phyloP scores from a whole-genome alignment of 2,113 vertebrate genomes.

The Anhinga anhinga region DNA sequence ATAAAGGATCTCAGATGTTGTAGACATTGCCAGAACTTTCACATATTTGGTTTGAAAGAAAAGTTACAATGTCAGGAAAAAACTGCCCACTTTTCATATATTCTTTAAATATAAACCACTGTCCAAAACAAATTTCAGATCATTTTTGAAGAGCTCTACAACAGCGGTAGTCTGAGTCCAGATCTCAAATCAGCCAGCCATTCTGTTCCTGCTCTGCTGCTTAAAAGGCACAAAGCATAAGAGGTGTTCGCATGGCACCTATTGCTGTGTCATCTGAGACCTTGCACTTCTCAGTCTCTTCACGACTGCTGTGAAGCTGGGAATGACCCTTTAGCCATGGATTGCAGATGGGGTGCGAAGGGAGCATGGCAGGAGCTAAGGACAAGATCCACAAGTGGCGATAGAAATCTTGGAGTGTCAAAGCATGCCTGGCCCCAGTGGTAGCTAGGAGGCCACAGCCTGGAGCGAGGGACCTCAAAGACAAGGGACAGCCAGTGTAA shows the following conservation, averaged over 20 bases:
- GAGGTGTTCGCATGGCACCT: neutral
- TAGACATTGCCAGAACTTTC: neutral
- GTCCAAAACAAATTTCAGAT: neutral
- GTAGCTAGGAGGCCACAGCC: neutral
- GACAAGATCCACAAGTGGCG: neutral
- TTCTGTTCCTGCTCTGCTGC: neutral
- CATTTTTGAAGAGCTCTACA: neutral
- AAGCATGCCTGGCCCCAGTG: neutral
- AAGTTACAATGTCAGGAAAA: neutral
- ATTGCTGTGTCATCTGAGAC: neutral
- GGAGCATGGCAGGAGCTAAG: neutral
- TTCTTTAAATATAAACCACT: neutral
- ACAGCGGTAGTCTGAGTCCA: neutral
- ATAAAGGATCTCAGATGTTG: neutral
- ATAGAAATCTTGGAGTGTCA: neutral
- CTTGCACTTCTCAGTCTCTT: neutral
- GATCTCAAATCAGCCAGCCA: neutral
- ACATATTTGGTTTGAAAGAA: neutral
- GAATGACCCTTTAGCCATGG: neutral
- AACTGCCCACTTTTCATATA: neutral
- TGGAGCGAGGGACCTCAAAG: neutral
- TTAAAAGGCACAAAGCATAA: neutral
- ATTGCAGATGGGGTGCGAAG: neutral
- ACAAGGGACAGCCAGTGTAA: neutral
- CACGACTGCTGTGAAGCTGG: neutral